Conservation (phyloP, 2,797 vertebrate genomes). For the Lepilemur septentrionalis region DNA sequence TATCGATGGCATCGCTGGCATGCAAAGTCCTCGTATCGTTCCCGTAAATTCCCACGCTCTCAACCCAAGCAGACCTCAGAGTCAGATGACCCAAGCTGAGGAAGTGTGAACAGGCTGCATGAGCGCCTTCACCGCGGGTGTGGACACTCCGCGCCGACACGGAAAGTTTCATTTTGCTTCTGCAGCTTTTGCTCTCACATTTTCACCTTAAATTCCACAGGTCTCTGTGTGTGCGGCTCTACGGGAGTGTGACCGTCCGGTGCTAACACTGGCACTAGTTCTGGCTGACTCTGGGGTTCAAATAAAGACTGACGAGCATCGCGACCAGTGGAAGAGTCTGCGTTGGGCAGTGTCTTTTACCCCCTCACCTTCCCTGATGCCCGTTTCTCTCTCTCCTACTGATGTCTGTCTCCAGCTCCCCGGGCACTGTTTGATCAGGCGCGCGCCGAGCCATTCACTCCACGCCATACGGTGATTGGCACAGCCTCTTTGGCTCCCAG, state of each 20-base stretch:
- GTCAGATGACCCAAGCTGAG: rapidly evolving
- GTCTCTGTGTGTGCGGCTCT: not conserved
- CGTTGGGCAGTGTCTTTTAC: rapidly evolving
- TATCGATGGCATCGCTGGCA: not conserved
- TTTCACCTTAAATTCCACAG: not conserved
- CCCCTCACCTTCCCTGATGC: rapidly evolving
- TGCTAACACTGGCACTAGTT: rapidly evolving
- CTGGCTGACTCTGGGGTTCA: not conserved
- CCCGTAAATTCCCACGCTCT: not conserved
- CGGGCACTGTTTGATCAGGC: rapidly evolving
- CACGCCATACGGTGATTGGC: too few species aligned
- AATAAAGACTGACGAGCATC: rapidly evolving
- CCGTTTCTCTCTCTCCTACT: rapidly evolving
- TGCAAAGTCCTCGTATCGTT: not conserved
- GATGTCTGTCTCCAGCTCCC: not conserved
- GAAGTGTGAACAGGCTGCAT: rapidly evolving
- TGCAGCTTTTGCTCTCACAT: not conserved
- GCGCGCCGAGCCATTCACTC: not conserved
- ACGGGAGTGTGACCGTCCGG: not conserved
- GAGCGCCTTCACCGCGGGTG: rapidly evolving
- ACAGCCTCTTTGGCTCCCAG: not conserved
- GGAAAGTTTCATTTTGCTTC: not conserved
- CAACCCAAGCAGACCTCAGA: rapidly evolving
- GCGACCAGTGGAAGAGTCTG: rapidly evolving
- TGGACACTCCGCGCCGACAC: rapidly evolving